Conservation (phyloP, 2,113 vertebrate species). For the Rana temporaria region DNA sequence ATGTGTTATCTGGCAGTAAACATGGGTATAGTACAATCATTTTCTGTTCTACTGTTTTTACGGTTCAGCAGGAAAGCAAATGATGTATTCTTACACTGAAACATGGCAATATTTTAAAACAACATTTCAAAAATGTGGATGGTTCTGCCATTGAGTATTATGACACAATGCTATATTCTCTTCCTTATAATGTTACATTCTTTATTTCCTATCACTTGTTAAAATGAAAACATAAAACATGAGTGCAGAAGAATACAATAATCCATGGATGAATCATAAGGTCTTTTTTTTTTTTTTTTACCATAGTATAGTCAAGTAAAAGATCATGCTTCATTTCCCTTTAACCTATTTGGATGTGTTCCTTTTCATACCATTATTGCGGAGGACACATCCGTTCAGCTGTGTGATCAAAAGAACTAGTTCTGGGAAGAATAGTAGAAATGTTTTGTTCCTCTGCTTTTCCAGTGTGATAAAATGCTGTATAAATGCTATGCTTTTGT, state of each 20-base stretch:
- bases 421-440: constrained; percentile 18
- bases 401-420: constrained; percentile 27
- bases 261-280: constrained; percentile 20
- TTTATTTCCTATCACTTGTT: no score
- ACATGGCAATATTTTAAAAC: no score
- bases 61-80: no score
- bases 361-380: constrained; percentile 36
- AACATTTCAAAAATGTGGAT: no score
- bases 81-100: no score
- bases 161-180: no score
- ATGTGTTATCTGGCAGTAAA: no score
- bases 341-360: constrained; percentile 30
- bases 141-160: no score
- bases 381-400: constrained; percentile 23
- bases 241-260: background rate
- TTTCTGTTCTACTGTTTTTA: no score
- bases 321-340: constrained; percentile 30
- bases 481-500: constrained; percentile 48
- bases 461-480: constrained; percentile 30
- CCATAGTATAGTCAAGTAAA: constrained; percentile 21
- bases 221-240: no score
- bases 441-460: constrained; percentile 41
- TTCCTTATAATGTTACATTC: no score
- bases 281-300: constrained; percentile 14
- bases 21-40: no score